phyloP scores from a whole-genome alignment of 2,113 vertebrate genomes.

The Anguilla rostrata region DNA sequence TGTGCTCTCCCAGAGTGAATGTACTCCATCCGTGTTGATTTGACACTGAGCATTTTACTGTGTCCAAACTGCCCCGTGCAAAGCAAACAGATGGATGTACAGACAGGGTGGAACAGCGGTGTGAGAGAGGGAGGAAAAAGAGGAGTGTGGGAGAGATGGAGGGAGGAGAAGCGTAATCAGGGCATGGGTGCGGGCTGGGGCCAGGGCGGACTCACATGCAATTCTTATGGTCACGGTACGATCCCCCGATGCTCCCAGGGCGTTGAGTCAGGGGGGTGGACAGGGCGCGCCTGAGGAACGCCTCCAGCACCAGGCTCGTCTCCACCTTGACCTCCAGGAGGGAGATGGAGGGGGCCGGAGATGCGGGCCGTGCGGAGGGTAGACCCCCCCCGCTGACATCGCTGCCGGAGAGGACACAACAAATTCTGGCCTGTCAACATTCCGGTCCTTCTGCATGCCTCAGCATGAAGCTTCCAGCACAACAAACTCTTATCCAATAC shows the following conservation, averaged over 20 bases:
- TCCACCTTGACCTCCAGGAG: conserved; percentile 64
- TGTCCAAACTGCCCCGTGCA: no score
- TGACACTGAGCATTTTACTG: no score
- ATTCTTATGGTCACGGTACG: conserved; percentile 56
- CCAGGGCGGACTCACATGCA: conserved; percentile 50
- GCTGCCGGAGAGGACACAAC: neutral
- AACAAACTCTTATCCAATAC: no score
- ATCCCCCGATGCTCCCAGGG: conserved; percentile 62
- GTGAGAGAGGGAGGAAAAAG: neutral
- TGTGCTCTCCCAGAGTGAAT: no score
- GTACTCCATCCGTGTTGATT: no score
- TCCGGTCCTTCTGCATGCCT: conserved; percentile 23
- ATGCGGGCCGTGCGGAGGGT: neutral
- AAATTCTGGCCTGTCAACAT: conserved; percentile 6
- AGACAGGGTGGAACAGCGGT: neutral
- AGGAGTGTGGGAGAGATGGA: neutral
- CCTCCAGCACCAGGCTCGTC: conserved; percentile 63
- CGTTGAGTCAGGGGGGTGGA: conserved; percentile 41
- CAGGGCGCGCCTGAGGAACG: conserved; percentile 59
- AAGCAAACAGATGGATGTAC: no score
- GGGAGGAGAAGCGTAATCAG: neutral
- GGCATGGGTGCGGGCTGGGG: neutral
- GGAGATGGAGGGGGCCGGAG: conserved; percentile 51
- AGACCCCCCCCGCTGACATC: conserved; percentile 48
- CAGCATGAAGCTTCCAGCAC: no score